Evolutionary conservation across 1,140 invertebrate genomes (phyloP).

Genomic region (Apolygus lucorum): DNA sequence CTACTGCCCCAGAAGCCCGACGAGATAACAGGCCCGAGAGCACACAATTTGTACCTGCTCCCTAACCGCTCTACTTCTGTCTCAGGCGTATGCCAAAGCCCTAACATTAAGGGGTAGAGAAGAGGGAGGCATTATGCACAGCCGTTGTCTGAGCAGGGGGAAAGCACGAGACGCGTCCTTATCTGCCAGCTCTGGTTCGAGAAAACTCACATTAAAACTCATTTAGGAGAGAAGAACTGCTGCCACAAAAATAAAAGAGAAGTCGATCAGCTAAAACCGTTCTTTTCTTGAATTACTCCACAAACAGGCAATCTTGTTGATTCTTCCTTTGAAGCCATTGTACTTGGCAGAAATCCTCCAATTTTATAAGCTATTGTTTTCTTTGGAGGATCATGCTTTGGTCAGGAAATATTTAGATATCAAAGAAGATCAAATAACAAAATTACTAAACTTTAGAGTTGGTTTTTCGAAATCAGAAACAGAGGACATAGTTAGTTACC

Average conservation of each 20-base stretch:
- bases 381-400: constrained; percentile 81
- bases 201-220: constrained; percentile 66
- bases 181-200: constrained; percentile 77
- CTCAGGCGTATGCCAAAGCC: too few relatives aligned
- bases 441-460: constrained; percentile 71
- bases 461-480: constrained; percentile 78
- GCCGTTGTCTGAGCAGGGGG: constrained; percentile 76
- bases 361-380: constrained; percentile 82
- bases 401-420: constrained; percentile 87
- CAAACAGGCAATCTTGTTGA: constrained; percentile 53
- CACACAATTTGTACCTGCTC: too few relatives aligned
- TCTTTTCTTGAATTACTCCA: constrained; percentile 65
- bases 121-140: constrained; percentile 81
- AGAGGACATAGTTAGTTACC: constrained; percentile 68
- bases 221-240: constrained; percentile 73
- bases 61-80: too few relatives aligned
- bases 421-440: constrained; percentile 75
- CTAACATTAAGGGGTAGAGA: too few relatives aligned
- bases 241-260: constrained; percentile 79
- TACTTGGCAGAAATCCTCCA: constrained; percentile 74
- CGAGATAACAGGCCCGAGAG: too few relatives aligned
- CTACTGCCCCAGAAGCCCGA: too few relatives aligned
- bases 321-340: constrained; percentile 72
- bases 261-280: constrained; percentile 64
- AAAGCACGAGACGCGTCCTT: constrained; percentile 72